These are phyloP conservation scores for Epinephelus lanceolatus DNA, from an alignment of 2,113 vertebrate genomes.

Conservation along the genomic window DNA sequence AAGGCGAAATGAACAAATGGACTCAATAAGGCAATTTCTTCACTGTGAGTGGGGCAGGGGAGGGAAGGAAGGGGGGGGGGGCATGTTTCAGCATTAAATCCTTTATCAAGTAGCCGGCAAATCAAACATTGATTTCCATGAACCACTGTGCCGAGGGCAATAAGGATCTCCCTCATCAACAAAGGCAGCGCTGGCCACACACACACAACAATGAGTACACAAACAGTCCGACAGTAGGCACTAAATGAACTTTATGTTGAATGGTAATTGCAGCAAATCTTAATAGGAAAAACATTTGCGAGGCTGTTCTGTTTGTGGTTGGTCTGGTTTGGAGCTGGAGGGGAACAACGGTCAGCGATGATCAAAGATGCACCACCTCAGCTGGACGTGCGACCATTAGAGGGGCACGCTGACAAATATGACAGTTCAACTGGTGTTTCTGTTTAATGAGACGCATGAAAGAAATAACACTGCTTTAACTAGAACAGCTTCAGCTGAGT, in stretches of 20 bases:
- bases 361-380: conserved; percentile 32
- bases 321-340: conserved; percentile 28
- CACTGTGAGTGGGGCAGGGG: conserved; percentile 26
- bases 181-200: conserved; percentile 48
- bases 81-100: conserved; percentile 72
- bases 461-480: neutral
- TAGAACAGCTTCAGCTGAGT: neutral
- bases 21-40: conserved; percentile 65
- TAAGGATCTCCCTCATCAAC: conserved; percentile 75
- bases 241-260: conserved; percentile 62
- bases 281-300: conserved; percentile 43
- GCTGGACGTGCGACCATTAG: conserved; percentile 36
- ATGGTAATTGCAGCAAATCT: conserved; percentile 55
- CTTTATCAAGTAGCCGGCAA: conserved; percentile 79
- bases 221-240: conserved; percentile 33
- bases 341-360: conserved; percentile 41
- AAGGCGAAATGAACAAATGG: conserved; percentile 57
- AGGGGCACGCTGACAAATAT: conserved; percentile 31
- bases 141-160: conserved; percentile 69
- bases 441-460: conserved; percentile 33
- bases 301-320: conserved; percentile 17
- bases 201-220: conserved; percentile 21
- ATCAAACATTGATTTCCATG: conserved; percentile 82
- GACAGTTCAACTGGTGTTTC: conserved; percentile 22
- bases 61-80: conserved; percentile 11